Base-by-base conservation (phyloP, 2,113 vertebrate genomes). In the Laticauda colubrina region DNA sequence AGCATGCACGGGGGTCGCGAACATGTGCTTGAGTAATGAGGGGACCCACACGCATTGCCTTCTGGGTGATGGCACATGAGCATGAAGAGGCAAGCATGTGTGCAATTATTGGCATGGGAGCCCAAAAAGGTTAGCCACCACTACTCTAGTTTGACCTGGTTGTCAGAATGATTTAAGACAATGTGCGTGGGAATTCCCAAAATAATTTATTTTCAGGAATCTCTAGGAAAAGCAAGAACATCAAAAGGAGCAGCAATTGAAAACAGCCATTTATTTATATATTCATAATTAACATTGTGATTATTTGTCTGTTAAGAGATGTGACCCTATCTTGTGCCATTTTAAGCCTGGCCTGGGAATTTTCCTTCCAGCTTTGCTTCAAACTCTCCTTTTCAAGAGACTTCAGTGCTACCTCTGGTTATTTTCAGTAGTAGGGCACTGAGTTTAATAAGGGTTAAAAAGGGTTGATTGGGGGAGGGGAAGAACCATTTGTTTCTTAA, bases 401-500 rank as follows among this genome's bases (percentile, higher is more conserved):
- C 43, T 90, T 21, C 26, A 21, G 4, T 1, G 21, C 18, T 93
- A 18, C 90, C 91, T 93, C 11, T 55, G 0, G 0, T 21, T 90
- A 53, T 55, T 93, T 57, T 85, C 20, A 64, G 29, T 4, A 39
- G n/a, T 12, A 51, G 18, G 23, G 15, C 18, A 21, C 14, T 90
- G 29, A 90, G 59, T 85, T 91, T 21, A 5, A 9, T 12, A 95
- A 87, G 29, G 75, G 4, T 75, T 91, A 87, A 94, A 89, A 93
- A 94, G 14, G 3, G 1, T 0, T 95, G 56, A 87, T 90, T 2
- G 0, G 75, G 34, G 26, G n/a, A 3, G 1, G 43, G 1, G 2
- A 56, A n/a, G 55, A 92, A 0, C 61, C 3, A 26, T 95, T 92
- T 90, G 64, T 91, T 93, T 89, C 89, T 96, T 94, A 94, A 92